Evolutionary conservation across 2,888 invertebrate species (phyloP).

Genomic region (Timandra comae): DNA sequence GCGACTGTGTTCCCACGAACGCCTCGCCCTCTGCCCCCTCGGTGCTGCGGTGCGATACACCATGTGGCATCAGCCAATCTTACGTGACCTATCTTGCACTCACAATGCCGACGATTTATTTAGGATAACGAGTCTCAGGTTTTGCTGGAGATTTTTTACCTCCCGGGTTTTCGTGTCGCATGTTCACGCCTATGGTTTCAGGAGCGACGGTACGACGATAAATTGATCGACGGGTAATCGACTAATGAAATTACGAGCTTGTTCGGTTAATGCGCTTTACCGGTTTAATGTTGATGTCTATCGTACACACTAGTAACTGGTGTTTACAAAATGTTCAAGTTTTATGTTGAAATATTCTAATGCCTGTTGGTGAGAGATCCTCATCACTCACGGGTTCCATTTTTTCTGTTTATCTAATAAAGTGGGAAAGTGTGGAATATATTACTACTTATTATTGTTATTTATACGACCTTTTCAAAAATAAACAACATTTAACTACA

Average conservation of each 20-base stretch:
- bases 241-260: constrained; percentile 51
- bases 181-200: constrained; percentile 68
- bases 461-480: no score
- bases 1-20: constrained; percentile 61
- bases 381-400: constrained; percentile 2
- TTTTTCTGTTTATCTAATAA: no score
- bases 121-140: constrained; percentile 30
- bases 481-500: background rate
- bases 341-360: constrained; percentile 3
- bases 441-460: background rate
- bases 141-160: constrained; percentile 48
- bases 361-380: constrained; percentile 8
- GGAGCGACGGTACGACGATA: constrained; percentile 46
- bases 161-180: constrained; percentile 58
- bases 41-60: constrained; percentile 25
- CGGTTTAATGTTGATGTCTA: constrained; percentile 13
- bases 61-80: constrained; percentile 59
- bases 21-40: constrained; percentile 33
- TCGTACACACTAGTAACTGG: constrained; percentile 14
- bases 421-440: background rate
- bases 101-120: constrained; percentile 17
- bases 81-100: constrained; percentile 35
- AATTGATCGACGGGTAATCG: constrained; percentile 67
- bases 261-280: constrained; percentile 30
- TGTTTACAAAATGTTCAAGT: constrained; percentile 16